Evolutionary conservation across 2,113 vertebrate species (phyloP), one percentile per base, ranked within the genome.

Genomic region (Nanger granti): DNA sequence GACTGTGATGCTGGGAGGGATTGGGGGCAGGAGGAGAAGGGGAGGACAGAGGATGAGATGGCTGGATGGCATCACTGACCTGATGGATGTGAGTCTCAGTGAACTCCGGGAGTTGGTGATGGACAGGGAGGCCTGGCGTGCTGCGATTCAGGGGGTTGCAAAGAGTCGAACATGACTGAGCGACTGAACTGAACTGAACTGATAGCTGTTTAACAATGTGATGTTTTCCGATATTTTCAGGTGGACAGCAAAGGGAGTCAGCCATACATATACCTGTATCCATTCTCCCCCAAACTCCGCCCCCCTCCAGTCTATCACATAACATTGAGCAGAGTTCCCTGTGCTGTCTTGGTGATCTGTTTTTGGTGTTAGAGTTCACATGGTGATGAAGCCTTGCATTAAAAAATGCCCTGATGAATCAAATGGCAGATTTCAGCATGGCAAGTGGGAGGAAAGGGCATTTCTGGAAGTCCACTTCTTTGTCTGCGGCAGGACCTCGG

Each of bases 11-110:
- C 57, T 59, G 57, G 57, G 24, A 59, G 8, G 57, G 8, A 59
- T 4, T 59, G 8, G 24, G 57, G 57, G 22, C 57, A 59, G 8
- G 57, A 59, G 57, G 24, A 59, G 24, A 59, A 59, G 57, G 57
- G 24, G 57, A 59, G 0, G 9, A 59, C 57, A 0, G 24, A 59
- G 57, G 57, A 59, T 59, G 57, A 26, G 57, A 59, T 59, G 57
- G 24, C 57, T 59, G 57, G 57, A 24, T 59, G 57, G 22, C 57
- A 59, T 59, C 57, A 26, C 57, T 0, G 57, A 26, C 57, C 26
- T 0, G 1, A 59, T 59, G 24, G 24, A 59, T 1, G 0, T 59
- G 57, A 59, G 57, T 59, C 0, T 2, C 9, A 26, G 57, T 59
- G 24, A 59, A 59, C 24, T 59, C 24, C 0, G 24, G 57, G 57